These are phyloP conservation scores for Drosophila kohkoa DNA, from an alignment of 1,140 invertebrate genomes.

Conservation along the genomic window DNA sequence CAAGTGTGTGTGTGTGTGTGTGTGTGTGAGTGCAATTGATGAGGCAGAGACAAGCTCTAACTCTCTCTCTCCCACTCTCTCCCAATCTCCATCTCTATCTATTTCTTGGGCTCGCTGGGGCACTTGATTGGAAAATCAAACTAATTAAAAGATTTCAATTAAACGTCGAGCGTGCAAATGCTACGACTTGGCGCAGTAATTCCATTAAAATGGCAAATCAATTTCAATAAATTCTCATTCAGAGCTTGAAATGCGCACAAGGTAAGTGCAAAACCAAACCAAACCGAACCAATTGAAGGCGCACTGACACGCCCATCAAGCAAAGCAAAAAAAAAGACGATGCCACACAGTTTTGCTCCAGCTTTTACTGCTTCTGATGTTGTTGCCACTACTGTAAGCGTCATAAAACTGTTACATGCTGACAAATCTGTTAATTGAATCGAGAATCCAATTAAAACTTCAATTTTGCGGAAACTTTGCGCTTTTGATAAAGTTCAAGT, in stretches of 20 bases:
- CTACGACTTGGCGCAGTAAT: slow-evolving; percentile 58
- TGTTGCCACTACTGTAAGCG: slow-evolving; percentile 31
- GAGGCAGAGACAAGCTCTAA: slow-evolving; percentile 19
- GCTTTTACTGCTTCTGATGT: background rate
- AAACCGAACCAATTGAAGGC: slow-evolving; percentile 29
- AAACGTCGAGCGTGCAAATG: slow-evolving; percentile 67
- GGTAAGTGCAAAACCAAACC: slow-evolving; percentile 19
- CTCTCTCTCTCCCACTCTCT: background rate
- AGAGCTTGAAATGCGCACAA: slow-evolving; percentile 48
- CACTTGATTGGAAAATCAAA: slow-evolving; percentile 84
- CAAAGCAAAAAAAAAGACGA: background rate
- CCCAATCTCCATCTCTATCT: background rate
- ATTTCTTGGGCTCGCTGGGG: slow-evolving; percentile 51
- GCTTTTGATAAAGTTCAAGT: slow-evolving; percentile 65
- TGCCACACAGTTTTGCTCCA: slow-evolving; percentile 12
- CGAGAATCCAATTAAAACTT: slow-evolving; percentile 85
- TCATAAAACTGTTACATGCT: slow-evolving; percentile 80
- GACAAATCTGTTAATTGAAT: slow-evolving; percentile 84
- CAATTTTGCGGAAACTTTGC: slow-evolving; percentile 65
- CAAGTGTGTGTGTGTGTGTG: too few species aligned
- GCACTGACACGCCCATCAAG: slow-evolving; percentile 32
- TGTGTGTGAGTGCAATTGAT: background rate
- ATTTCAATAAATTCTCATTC: slow-evolving; percentile 79
- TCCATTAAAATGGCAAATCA: slow-evolving; percentile 78
- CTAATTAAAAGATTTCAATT: slow-evolving; percentile 85